Percentiles rank a stretch among this genome's conserved stretches.
Conservation (phyloP, 2,888 invertebrate species). For the Dolomedes plantarius region DNA sequence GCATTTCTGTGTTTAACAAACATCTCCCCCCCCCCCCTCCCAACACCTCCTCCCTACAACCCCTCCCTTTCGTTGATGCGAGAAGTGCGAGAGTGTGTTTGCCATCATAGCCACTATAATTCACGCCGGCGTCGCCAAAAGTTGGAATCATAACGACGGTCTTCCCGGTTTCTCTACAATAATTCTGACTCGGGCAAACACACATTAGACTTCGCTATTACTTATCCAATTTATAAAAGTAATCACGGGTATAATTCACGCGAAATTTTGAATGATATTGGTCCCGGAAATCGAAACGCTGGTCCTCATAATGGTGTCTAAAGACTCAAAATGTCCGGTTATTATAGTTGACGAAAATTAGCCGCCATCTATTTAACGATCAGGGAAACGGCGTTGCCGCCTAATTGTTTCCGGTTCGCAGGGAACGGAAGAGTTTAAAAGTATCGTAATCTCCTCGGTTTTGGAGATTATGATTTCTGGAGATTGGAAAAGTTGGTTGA, state of each 20-base stretch:
- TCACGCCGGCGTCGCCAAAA: constrained; percentile 13
- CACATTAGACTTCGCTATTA: constrained; percentile 31
- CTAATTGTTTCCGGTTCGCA: constrained; percentile 67
- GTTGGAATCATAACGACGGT: constrained; percentile 56
- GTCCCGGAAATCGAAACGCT: constrained; percentile 64
- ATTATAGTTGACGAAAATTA: constrained; percentile 71
- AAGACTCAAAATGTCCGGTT: constrained; percentile 71
- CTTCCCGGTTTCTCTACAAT: constrained; percentile 38
- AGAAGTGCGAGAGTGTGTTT: not conserved
- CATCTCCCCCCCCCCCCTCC: not conserved
- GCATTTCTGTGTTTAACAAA: not conserved
- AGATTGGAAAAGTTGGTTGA: constrained; percentile 25
- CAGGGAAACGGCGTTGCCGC: constrained; percentile 42
- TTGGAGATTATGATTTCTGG: constrained; percentile 58
- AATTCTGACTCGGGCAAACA: constrained; percentile 43
- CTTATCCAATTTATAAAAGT: constrained; percentile 67
- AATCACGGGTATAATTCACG: constrained; percentile 64
- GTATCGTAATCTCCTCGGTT: constrained; percentile 50
- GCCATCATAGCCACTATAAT: constrained; percentile 4
- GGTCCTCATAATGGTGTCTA: constrained; percentile 66
- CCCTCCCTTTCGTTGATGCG: not conserved
- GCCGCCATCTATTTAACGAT: constrained; percentile 66
- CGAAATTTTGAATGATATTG: constrained; percentile 67
- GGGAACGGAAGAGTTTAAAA: constrained; percentile 64
- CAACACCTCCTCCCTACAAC: not conserved